Evolutionary conservation across 2,113 vertebrate species (phyloP).

Genomic region (Tursiops truncatus): DNA sequence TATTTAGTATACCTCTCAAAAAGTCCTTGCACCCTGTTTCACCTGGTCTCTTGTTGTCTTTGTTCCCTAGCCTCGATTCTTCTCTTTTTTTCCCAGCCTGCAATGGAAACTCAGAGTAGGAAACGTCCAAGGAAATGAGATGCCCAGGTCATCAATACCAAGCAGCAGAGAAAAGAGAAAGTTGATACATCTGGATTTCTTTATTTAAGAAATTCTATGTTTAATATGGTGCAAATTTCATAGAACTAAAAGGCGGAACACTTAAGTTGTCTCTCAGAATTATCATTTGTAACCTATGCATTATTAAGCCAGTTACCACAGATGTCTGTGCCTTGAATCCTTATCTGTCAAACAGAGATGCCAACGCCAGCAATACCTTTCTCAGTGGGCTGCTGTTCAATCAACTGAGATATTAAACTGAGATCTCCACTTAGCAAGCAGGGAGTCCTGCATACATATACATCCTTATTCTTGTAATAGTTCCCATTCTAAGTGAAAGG

Average conservation of each 20-base stretch:
- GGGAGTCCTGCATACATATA: not conserved
- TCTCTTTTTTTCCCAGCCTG: not conserved
- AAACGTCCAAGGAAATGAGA: not conserved
- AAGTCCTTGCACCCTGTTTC: not conserved
- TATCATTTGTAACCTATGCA: not conserved
- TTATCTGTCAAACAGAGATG: not conserved
- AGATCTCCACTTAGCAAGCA: not conserved
- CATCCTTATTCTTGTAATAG: not conserved
- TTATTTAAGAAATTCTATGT: not conserved
- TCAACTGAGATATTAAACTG: not conserved
- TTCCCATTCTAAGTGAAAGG: not conserved
- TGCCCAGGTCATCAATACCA: not conserved
- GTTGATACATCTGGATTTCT: not conserved
- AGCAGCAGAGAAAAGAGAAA: not conserved
- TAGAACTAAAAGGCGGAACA: not conserved
- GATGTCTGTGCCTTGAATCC: not conserved
- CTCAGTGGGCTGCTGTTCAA: not conserved
- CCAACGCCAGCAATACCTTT: not conserved
- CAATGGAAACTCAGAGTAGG: not conserved
- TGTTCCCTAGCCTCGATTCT: not conserved
- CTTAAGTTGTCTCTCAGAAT: not conserved
- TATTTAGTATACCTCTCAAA: not conserved
- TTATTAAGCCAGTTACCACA: not conserved
- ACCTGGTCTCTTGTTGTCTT: not conserved
- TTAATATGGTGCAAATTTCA: not conserved